Evolutionary conservation across 2,888 invertebrate genomes (phyloP).

Genomic region (Amiota communis): DNA sequence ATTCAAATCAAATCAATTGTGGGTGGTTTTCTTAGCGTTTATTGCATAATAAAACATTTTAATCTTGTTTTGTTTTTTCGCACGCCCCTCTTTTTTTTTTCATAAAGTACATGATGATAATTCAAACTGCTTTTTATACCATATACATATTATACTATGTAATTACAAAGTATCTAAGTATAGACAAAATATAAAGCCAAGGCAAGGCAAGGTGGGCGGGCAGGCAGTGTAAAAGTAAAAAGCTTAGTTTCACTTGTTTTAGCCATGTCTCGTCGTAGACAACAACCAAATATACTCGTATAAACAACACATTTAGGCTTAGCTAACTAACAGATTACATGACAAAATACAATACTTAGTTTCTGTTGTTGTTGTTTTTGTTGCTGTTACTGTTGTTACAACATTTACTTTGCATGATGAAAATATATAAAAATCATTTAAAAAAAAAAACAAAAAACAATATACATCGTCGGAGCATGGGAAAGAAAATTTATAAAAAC

Average conservation of each 20-base stretch:
- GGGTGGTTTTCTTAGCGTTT: background rate
- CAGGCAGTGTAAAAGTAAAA: no score
- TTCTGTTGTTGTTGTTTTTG: background rate
- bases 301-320: background rate
- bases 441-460: no score
- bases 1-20: background rate
- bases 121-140: no score
- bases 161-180: no score
- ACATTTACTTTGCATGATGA: slow-evolving; percentile 2
- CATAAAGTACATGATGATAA: no score
- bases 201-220: no score
- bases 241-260: background rate
- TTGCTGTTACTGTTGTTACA: background rate
- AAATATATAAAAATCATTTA: background rate
- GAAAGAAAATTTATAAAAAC: background rate
- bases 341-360: background rate
- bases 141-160: no score
- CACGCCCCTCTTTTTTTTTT: slow-evolving; percentile 1
- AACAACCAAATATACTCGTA: background rate
- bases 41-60: slow-evolving; percentile 35
- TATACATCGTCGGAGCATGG: no score
- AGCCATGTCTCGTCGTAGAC: background rate
- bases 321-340: slow-evolving; percentile 16
- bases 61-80: background rate
- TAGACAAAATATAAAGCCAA: no score